A percentile compares a stretch with the other conserved stretches of the same genome.
Evolutionary conservation across 1,140 invertebrate genomes (phyloP).

Genomic region (Zaprionus africanus): DNA sequence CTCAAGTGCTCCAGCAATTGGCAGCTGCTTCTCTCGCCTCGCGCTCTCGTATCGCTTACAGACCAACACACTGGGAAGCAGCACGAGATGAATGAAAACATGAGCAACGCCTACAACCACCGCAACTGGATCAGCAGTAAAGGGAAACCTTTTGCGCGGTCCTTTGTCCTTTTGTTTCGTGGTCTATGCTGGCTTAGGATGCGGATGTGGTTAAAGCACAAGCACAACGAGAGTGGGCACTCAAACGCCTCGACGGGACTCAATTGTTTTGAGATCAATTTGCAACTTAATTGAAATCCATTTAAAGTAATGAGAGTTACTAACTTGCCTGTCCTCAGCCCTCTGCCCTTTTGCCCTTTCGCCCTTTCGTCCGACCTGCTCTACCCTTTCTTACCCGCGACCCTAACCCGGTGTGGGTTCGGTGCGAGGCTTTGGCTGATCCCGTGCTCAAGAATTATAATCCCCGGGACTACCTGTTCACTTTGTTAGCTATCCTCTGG

Average conservation of each 20-base stretch:
- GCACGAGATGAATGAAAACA: constrained; percentile 56
- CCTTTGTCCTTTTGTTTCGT: constrained; percentile 34
- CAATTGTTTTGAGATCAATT: constrained; percentile 84
- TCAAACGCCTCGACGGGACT: constrained; percentile 75
- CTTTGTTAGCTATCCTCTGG: constrained; percentile 33
- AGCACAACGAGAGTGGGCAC: constrained; percentile 46
- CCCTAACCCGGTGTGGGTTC: no score
- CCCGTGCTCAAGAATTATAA: constrained; percentile 77
- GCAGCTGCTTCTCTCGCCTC: constrained; percentile 65
- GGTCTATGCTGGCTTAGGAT: constrained; percentile 25
- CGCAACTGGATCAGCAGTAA: constrained; percentile 31
- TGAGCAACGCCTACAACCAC: constrained; percentile 36
- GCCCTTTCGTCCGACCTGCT: constrained; percentile 35
- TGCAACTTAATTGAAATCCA: constrained; percentile 84
- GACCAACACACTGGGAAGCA: background rate
- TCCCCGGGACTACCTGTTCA: constrained; percentile 29
- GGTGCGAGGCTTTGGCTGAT: constrained; percentile 45
- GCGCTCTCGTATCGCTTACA: constrained; percentile 66
- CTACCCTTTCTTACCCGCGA: background rate
- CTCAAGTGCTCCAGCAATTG: constrained; percentile 58
- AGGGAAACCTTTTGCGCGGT: constrained; percentile 19
- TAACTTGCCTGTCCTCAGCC: constrained; percentile 64
- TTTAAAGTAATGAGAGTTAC: constrained; percentile 84
- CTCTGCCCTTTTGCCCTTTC: constrained; percentile 10
- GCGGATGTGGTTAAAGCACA: constrained; percentile 51